Evolutionary conservation across 2,113 vertebrate genomes (phyloP), one percentile per base, ranked within the genome.

Genomic region (Madoqua kirkii): DNA sequence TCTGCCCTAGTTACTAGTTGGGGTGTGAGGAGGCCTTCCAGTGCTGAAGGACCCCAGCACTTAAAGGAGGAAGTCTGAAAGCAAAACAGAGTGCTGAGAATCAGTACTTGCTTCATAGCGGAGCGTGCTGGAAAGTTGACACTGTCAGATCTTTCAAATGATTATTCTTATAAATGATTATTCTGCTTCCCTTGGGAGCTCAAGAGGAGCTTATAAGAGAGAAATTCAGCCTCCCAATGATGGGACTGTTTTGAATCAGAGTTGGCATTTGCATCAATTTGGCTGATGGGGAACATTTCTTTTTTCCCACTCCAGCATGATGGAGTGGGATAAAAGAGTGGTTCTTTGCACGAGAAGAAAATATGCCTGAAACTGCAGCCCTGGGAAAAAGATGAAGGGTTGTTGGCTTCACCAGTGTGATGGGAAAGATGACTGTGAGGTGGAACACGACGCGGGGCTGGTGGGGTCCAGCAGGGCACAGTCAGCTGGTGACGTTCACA

Each of bases 101-200:
- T 43, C 60, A 76, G 55, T 23, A 87, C 62, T 36, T 95, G 64
- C 78, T 96, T 64, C 23, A 3, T 0, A 81, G 71, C 74, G 33
- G 93, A 89, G 79, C 43, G 1, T 87, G 74, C 60, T 76, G 59
- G 89, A 71, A 92, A 92, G 87, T 67, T 89, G 89, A 78, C 59
- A 21, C 67, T 76, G 93, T 97, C 89, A 96, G 76, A 59, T 14
- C 2, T 14, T 87, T 62, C 59, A 96, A 81, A 95, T 52, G 40
- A 85, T 97, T 97, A 93, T 85, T 95, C 96, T 96, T 97, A 95
- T 90, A 96, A 97, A 97, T 96, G 95, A 97, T 96, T 93, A 89
- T 91, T 97, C 86, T 84, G 71, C 91, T 97, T 96, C 87, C 91
- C 78, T 91, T 95, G 89, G 93, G 93, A 87, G 60, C 78, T 97